A percentile compares a stretch with the other conserved stretches of the same genome.
Evolutionary conservation across 2,888 invertebrate genomes (phyloP).

Genomic region (Lypha dubia): DNA sequence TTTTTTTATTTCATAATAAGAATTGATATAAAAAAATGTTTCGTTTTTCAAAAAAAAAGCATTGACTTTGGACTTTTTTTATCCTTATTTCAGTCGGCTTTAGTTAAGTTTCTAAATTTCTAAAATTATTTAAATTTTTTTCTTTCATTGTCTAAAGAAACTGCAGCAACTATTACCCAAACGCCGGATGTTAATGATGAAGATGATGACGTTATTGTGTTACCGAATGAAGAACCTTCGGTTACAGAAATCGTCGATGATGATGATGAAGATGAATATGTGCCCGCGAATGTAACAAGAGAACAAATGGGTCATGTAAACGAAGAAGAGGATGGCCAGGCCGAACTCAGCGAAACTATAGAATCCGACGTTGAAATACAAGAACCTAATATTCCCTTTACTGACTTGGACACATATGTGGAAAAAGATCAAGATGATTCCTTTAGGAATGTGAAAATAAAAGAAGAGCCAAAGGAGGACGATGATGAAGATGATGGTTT

Average conservation of each 20-base stretch:
- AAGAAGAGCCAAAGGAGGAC: constrained; percentile 88
- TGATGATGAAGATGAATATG: constrained; percentile 85
- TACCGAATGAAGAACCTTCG: constrained; percentile 87
- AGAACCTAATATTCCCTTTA: constrained; percentile 83
- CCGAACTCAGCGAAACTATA: constrained; percentile 74
- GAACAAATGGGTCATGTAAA: constrained; percentile 74
- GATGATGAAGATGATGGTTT: constrained; percentile 83
- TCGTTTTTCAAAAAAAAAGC: too few species aligned
- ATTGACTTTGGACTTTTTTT: too few species aligned
- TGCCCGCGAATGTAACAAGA: constrained; percentile 76
- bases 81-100: too few species aligned
- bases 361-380: constrained; percentile 83
- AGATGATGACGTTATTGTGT: constrained; percentile 88
- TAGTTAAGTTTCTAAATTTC: too few species aligned
- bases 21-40: too few species aligned
- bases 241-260: constrained; percentile 85
- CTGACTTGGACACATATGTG: constrained; percentile 82
- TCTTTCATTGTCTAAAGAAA: constrained; percentile 25
- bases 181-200: constrained; percentile 74
- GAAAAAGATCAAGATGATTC: constrained; percentile 79
- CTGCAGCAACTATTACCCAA: neutral
- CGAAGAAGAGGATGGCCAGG: constrained; percentile 59
- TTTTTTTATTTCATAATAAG: too few species aligned
- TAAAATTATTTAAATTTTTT: neutral
- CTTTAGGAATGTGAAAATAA: constrained; percentile 85